Evolutionary conservation across 2,797 vertebrate species (phyloP).

Genomic region (Megaceryle alcyon): DNA sequence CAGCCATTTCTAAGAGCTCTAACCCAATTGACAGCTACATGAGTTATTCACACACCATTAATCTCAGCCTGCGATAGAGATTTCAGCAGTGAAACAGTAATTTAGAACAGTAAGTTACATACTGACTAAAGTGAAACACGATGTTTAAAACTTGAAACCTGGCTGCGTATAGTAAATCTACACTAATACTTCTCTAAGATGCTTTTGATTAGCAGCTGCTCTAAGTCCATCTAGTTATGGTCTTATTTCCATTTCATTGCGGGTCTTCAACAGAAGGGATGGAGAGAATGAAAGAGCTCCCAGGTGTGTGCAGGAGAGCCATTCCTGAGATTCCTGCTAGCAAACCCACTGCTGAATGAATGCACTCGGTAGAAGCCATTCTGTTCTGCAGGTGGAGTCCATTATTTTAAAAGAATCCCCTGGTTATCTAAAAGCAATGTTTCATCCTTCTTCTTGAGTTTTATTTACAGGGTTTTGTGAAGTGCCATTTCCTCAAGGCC

Average conservation of each 20-base stretch:
- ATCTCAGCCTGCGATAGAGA: slow-evolving; percentile 14
- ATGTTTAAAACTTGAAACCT: slow-evolving; percentile 31
- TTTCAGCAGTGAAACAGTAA: slow-evolving; percentile 33
- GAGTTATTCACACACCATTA: slow-evolving; percentile 51
- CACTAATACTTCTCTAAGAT: not conserved
- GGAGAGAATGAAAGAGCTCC: not conserved
- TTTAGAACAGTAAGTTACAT: slow-evolving; percentile 38
- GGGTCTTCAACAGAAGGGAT: not conserved
- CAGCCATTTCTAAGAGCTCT: slow-evolving; percentile 3
- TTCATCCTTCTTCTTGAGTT: slow-evolving; percentile 5
- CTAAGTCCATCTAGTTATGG: not conserved
- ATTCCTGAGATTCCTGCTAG: not conserved
- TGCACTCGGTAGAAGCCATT: not conserved
- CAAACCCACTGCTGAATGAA: not conserved
- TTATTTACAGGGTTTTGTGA: slow-evolving; percentile 1
- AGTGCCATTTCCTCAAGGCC: not conserved
- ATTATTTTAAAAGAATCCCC: slow-evolving; percentile 42
- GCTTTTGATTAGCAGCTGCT: slow-evolving; percentile 10
- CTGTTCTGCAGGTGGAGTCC: slow-evolving; percentile 25
- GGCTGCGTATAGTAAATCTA: not conserved
- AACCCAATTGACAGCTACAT: slow-evolving; percentile 23
- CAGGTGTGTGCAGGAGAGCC: not conserved
- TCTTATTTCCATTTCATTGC: not conserved
- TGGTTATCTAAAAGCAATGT: not conserved
- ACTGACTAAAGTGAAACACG: not conserved